phyloP scores from a whole-genome alignment of 64 coral and sea anemone species.

The Stichodactyla helianthus region DNA sequence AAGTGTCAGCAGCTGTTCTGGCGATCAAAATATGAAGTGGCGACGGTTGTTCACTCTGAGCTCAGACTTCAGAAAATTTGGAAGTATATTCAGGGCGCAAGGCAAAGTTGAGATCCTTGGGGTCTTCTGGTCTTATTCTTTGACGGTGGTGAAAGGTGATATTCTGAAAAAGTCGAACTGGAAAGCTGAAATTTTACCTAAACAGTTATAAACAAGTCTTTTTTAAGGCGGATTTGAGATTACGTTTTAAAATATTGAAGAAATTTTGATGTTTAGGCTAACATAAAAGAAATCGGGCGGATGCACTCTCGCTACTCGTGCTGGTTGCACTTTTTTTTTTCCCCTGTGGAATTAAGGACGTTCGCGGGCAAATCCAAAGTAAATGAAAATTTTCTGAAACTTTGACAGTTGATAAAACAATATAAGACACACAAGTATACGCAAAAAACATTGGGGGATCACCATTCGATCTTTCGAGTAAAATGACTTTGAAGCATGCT shows the following conservation, averaged over 20 bases:
- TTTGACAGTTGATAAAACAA: no score
- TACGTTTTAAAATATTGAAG: neutral
- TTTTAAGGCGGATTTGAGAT: neutral
- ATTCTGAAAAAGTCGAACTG: neutral
- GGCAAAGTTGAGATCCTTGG: neutral
- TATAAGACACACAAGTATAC: no score
- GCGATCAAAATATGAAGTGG: neutral
- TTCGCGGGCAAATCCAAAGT: no score
- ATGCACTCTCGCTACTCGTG: no score
- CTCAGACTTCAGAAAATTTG: neutral
- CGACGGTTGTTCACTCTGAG: conserved; percentile 9
- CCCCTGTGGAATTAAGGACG: no score
- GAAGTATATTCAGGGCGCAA: neutral
- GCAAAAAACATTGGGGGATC: no score
- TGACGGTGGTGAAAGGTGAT: neutral
- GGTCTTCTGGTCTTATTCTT: conserved; percentile 3
- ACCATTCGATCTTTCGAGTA: no score
- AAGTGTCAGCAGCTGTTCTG: conserved; percentile 13
- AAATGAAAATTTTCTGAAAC: no score
- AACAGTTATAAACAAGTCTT: neutral
- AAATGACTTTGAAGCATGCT: no score
- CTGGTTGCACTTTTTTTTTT: no score
- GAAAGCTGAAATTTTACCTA: neutral
- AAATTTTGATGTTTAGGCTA: neutral
- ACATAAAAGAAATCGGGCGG: neutral